phyloP scores from a whole-genome alignment of 2,113 vertebrate genomes.

The Castor canadensis region DNA sequence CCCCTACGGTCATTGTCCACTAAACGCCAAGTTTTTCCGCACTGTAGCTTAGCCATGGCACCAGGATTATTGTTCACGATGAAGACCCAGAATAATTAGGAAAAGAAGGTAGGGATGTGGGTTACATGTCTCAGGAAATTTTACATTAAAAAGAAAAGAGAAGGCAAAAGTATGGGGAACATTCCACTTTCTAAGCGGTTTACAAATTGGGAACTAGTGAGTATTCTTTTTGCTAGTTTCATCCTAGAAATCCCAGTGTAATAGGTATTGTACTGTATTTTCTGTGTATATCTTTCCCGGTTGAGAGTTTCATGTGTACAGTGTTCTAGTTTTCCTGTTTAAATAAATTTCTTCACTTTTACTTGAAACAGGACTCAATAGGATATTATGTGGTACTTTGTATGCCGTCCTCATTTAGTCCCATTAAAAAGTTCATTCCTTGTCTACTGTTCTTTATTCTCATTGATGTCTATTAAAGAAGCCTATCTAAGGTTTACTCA shows the following conservation, averaged over 20 bases:
- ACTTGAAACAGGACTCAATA: not conserved
- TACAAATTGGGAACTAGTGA: not conserved
- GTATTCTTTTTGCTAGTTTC: not conserved
- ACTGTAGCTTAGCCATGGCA: not conserved
- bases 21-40: not conserved
- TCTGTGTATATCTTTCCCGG: not conserved
- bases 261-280: not conserved
- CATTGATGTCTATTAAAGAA: not conserved
- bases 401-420: not conserved
- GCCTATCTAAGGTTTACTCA: not conserved
- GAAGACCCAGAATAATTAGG: not conserved
- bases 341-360: conserved; percentile 9
- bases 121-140: not conserved
- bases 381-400: not conserved
- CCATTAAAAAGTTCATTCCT: not conserved
- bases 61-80: not conserved
- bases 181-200: not conserved
- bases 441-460: conserved; percentile 10
- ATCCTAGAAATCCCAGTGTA: not conserved
- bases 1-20: not conserved
- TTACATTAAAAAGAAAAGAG: not conserved
- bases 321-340: not conserved
- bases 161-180: not conserved
- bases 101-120: not conserved
- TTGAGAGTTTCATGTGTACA: not conserved